Base-by-base conservation (phyloP, 2,888 invertebrate genomes). In the Malthinus flaveolus region DNA sequence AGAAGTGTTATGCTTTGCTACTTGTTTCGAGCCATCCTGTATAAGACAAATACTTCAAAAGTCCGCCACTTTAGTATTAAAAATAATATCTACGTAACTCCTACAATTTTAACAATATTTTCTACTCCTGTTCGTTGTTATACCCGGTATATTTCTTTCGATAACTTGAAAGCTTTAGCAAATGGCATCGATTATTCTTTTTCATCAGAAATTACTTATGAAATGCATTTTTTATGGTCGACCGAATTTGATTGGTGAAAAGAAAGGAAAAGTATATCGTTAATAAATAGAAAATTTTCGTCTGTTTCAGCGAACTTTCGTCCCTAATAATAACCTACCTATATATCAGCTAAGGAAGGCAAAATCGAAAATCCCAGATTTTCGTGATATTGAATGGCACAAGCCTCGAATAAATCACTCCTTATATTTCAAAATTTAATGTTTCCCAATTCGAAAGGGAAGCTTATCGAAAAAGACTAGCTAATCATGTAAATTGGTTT, bases 281-380 rank as follows among this genome's bases (percentile, higher is more conserved):
- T 48, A 46, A 54, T 54, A 54, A 54, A 54, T 47, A 48, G 47
- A 46, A 54, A 39, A 32, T 54, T 39, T 34, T 48, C 54, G 23
- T 15, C 42, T 54, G 48, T 54, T 54, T 48, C 39, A 48, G 46
- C 53, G 36, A 46, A 54, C 48, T 48, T 54, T 39, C 48, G 39
- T 54, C 54, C 32, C 47, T 54, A 54, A 54, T 54, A 54, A 54
- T 54, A 54, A 54, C 54, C 46, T 37, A 54, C 54, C 46, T 37
- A 54, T 54, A 54, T 54, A 54, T 54, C 54, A 54, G 32, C 48
- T 37, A 23, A 37, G 48, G 46, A 42, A 39, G 47, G 47, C 47
- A 54, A 54, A 54, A 54, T 54, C 47, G 54, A 47, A 54, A 54
- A 54, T 54, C 54, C 54, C 47, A 47, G 47, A 46, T 46, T 53